These are phyloP conservation scores for Hemithea aestivaria DNA, from an alignment of 2,888 invertebrate genomes.

Conservation along the genomic window DNA sequence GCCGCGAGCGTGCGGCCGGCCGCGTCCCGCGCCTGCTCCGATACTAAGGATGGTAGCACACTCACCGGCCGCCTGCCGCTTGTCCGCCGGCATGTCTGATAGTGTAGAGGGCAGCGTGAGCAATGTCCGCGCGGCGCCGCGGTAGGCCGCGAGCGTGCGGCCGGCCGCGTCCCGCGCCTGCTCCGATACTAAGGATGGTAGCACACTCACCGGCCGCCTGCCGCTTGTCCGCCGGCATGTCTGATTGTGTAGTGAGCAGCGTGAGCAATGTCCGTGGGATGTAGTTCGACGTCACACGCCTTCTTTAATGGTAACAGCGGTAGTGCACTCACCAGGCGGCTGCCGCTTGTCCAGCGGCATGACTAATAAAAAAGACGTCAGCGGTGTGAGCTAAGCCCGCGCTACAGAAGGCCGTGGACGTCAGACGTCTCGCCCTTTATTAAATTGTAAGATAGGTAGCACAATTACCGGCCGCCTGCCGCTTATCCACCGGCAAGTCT, in stretches of 20 bases:
- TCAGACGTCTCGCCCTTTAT: slow-evolving; percentile 84
- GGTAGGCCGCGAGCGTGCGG: slow-evolving; percentile 65
- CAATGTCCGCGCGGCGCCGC: slow-evolving; percentile 53
- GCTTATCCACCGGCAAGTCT: slow-evolving; percentile 54
- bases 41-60: too few species aligned
- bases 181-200: too few species aligned
- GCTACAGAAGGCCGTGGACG: slow-evolving; percentile 68
- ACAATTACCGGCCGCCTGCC: slow-evolving; percentile 58
- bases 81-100: slow-evolving; percentile 52
- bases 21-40: slow-evolving; percentile 89
- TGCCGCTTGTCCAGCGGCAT: slow-evolving; percentile 54
- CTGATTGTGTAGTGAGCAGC: slow-evolving; percentile 44
- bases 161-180: slow-evolving; percentile 87
- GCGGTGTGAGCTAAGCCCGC: slow-evolving; percentile 57
- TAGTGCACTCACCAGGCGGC: slow-evolving; percentile 61
- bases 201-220: slow-evolving; percentile 61
- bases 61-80: slow-evolving; percentile 56
- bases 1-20: slow-evolving; percentile 71
- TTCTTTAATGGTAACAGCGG: too few species aligned
- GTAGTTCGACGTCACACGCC: slow-evolving; percentile 85
- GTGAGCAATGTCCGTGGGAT: slow-evolving; percentile 55
- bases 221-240: slow-evolving; percentile 54
- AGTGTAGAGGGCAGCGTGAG: slow-evolving; percentile 52
- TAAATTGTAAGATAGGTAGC: too few species aligned
- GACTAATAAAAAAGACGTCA: slow-evolving; percentile 45